phyloP scores from a whole-genome alignment of 1,140 invertebrate species.

The Drosophila ercepeae region DNA sequence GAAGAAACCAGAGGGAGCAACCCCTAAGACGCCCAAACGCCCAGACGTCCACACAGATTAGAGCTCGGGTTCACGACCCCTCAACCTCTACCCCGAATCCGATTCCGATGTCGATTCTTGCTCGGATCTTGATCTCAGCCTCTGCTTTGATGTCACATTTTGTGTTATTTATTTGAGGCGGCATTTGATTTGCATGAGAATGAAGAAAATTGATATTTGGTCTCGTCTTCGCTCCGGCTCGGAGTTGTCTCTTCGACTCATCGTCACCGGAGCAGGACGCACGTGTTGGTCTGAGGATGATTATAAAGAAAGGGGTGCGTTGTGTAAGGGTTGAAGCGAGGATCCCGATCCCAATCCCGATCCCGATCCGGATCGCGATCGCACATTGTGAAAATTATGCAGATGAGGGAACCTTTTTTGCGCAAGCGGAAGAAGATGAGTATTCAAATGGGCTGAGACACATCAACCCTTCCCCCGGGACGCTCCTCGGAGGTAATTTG shows the following conservation, averaged over 20 bases:
- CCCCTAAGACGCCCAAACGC: slow-evolving; percentile 61
- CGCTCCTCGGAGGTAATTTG: slow-evolving; percentile 62
- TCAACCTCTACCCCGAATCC: slow-evolving; percentile 39
- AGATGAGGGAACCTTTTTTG: slow-evolving; percentile 68
- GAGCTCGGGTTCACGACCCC: slow-evolving; percentile 30
- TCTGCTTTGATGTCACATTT: slow-evolving; percentile 72
- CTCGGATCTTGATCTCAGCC: background rate
- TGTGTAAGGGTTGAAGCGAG: slow-evolving; percentile 52
- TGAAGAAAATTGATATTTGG: slow-evolving; percentile 81
- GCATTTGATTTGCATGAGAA: slow-evolving; percentile 80
- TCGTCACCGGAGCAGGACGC: slow-evolving; percentile 42
- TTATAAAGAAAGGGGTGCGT: slow-evolving; percentile 49
- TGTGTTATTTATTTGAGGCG: slow-evolving; percentile 80
- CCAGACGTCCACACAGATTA: slow-evolving; percentile 54
- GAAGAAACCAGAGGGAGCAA: slow-evolving; percentile 38
- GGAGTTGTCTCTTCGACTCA: slow-evolving; percentile 55
- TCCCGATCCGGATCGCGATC: slow-evolving; percentile 28
- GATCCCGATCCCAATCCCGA: too few relatives aligned
- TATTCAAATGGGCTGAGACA: slow-evolving; percentile 75
- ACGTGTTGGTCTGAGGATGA: slow-evolving; percentile 53
- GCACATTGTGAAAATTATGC: slow-evolving; percentile 80
- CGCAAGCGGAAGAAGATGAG: slow-evolving; percentile 65
- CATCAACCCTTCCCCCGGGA: slow-evolving; percentile 33
- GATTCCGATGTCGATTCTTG: background rate
- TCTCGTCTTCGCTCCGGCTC: slow-evolving; percentile 44